phyloP scores from a whole-genome alignment of 1,140 invertebrate genomes.

The Scaptomyza hsui region DNA sequence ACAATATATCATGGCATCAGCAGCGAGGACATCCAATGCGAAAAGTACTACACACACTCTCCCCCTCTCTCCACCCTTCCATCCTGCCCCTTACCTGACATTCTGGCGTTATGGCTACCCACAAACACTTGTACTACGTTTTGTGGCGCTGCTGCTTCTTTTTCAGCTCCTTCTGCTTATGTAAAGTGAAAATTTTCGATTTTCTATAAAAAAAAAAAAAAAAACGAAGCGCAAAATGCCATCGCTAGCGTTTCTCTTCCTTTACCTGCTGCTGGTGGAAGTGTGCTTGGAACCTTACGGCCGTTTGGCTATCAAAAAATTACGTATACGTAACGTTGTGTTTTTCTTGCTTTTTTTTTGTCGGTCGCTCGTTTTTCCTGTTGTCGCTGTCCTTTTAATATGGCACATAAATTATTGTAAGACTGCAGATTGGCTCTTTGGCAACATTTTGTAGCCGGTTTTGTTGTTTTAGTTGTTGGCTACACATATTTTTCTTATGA shows the following conservation, averaged over 20 bases:
- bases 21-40: conserved; percentile 33
- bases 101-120: conserved; percentile 55
- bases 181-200: conserved; percentile 81
- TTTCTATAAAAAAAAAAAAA: conserved; percentile 52
- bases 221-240: conserved; percentile 52
- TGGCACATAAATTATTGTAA: conserved; percentile 81
- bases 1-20: conserved; percentile 81
- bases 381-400: conserved; percentile 80
- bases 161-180: conserved; percentile 52
- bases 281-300: conserved; percentile 27
- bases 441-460: conserved; percentile 63
- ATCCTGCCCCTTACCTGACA: conserved; percentile 2
- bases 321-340: conserved; percentile 73
- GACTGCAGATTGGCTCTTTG: conserved; percentile 77
- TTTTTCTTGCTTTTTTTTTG: conserved; percentile 33
- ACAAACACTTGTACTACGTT: conserved; percentile 74
- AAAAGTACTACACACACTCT: conserved; percentile 50
- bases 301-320: conserved; percentile 75
- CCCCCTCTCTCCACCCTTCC: not conserved
- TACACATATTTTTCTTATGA: conserved; percentile 4
- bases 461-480: conserved; percentile 2
- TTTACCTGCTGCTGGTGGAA: conserved; percentile 10
- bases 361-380: conserved; percentile 37
- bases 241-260: conserved; percentile 29
- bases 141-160: conserved; percentile 38